Conservation (phyloP, 1,140 invertebrate species). For the Drosophila truncata region DNA sequence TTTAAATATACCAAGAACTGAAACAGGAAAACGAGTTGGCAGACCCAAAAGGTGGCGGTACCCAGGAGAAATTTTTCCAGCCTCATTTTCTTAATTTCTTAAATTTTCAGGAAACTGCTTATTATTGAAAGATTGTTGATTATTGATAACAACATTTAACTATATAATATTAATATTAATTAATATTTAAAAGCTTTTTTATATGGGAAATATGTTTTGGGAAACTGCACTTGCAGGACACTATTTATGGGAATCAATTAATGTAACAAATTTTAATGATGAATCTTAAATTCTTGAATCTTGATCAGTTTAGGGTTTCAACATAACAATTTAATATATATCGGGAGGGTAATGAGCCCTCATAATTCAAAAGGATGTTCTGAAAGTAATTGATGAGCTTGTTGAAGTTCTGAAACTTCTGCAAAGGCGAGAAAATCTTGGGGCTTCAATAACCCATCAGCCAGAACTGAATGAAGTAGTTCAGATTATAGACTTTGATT, state of each 20-base stretch:
- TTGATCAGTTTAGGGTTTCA: background rate
- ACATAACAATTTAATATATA: background rate
- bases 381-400: constrained; percentile 58
- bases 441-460: constrained; percentile 10
- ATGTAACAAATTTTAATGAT: background rate
- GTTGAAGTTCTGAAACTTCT: constrained; percentile 42
- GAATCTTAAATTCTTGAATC: background rate
- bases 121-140: background rate
- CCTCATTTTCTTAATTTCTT: background rate
- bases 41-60: background rate
- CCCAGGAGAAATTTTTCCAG: background rate
- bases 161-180: background rate
- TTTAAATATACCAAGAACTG: background rate
- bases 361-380: too few species aligned
- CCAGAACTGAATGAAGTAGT: constrained; percentile 54
- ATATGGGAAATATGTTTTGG: background rate
- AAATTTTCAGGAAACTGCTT: background rate
- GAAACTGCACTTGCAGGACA: background rate
- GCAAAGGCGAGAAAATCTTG: background rate
- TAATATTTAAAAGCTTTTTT: background rate
- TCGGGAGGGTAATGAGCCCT: constrained; percentile 13
- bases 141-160: background rate
- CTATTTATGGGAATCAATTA: background rate
- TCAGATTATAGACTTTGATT: constrained; percentile 7
- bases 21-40: background rate